Base-by-base conservation (phyloP, 1,140 invertebrate genomes). In the Gerris buenoi region DNA sequence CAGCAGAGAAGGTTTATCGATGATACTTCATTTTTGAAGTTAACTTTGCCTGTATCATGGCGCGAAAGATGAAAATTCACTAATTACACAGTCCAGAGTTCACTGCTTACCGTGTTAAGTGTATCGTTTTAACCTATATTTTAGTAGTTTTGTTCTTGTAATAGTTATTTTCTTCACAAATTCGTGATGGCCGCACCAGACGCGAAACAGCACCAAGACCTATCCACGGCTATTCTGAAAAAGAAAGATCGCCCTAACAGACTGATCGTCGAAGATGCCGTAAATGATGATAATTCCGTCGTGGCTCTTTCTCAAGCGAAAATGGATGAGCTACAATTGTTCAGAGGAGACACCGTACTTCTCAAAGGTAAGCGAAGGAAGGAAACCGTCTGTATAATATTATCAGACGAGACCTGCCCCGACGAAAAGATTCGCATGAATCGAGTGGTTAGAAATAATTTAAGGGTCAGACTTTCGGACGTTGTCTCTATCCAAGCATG, bases 341-440 rank as follows among this genome's bases (percentile, higher is more conserved):
- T 99, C 78, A 84, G 96, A 60, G 97, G 97, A 60, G 97, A 99
- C 78, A 97, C 97, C 46, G 95, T 99, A 0, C 80, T 95, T 1
- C 76, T 98, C 29, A 98, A 98, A 79, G 97, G 97, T 28, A 98
- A 98, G 77, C 87, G 97, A 67, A 85, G 97, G 68, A 92, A 95
- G 76, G 95, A 99, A 79, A 98, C 96, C 0, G 94, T 98, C 0
- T 98, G 94, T 79, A 98, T 99, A 76, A 95, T 98, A 10, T 81
- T 99, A 0, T 93, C 94, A 2, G 95, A 98, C 77, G 93, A 97
- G 33, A 91, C 88, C 58, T 95, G 95, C 71, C 85, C 92, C 0
- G 91, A 98, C 80, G 97, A 99, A 75, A 98, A 98, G 78, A 97
- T 99, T 71, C 86, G 94, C 68, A 98, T 99, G 91, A 99, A 99